Evolutionary conservation across 53 echinoderm and acorn worm genomes (phyloP).

Genomic region (Actinopyga echinites): DNA sequence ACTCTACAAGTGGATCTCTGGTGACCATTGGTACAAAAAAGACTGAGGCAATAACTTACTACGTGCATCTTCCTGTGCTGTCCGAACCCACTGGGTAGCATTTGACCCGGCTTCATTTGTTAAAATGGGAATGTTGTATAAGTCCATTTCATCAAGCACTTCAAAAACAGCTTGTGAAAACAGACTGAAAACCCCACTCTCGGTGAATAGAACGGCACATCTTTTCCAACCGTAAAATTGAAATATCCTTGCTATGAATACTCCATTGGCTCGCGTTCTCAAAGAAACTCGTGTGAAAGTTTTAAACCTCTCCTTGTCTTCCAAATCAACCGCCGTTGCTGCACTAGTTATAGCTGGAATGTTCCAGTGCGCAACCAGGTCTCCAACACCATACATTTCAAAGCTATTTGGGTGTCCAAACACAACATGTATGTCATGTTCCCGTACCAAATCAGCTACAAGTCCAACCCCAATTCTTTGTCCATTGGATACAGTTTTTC

Average conservation of each 20-base stretch:
- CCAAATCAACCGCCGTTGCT: conserved; percentile 25
- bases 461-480: conserved; percentile 15
- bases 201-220: not conserved
- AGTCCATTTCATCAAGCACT: not conserved
- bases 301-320: conserved; percentile 52
- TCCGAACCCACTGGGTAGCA: no score
- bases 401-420: not conserved
- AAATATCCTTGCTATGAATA: not conserved
- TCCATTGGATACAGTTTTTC: not conserved
- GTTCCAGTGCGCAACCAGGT: conserved; percentile 38
- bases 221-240: not conserved
- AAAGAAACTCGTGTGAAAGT: conserved; percentile 53
- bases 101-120: no score
- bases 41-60: no score
- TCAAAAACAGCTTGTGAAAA: not conserved
- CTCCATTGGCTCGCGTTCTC: not conserved
- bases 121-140: no score
- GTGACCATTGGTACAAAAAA: no score
- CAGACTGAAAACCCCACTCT: not conserved
- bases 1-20: no score
- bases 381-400: conserved; percentile 10
- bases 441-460: not conserved
- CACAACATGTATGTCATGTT: not conserved
- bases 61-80: no score
- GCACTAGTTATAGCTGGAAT: conserved; percentile 40